Percentiles rank a stretch among this genome's conserved stretches.
These are phyloP conservation scores for Papilio aristodemus DNA, from an alignment of 1,140 invertebrate genomes.

Conservation along the genomic window DNA sequence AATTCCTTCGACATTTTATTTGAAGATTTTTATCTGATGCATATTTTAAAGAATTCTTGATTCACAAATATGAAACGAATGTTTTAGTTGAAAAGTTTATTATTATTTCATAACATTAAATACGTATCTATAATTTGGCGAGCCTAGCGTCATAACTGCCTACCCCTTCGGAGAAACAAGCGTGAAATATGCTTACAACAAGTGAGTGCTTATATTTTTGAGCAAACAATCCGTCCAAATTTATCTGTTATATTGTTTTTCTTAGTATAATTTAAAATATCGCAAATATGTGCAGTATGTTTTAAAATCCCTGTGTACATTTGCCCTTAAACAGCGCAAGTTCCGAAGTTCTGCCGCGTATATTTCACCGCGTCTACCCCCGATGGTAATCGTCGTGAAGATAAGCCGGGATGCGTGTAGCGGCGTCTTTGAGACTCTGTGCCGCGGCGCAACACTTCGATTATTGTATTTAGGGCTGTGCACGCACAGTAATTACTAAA, in stretches of 20 bases:
- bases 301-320: neutral
- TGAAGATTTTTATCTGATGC: neutral
- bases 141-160: too few relatives aligned
- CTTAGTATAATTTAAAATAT: too few relatives aligned
- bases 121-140: too few relatives aligned
- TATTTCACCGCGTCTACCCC: slow-evolving; percentile 32
- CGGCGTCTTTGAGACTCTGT: slow-evolving; percentile 51
- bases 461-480: slow-evolving; percentile 58
- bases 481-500: neutral
- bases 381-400: slow-evolving; percentile 52
- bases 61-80: too few relatives aligned
- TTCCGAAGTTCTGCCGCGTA: slow-evolving; percentile 22
- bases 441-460: slow-evolving; percentile 51
- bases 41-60: neutral
- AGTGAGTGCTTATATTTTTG: too few relatives aligned
- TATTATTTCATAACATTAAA: too few relatives aligned
- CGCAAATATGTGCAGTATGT: neutral
- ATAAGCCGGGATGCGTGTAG: slow-evolving; percentile 51
- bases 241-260: too few relatives aligned
- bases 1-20: neutral
- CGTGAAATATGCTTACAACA: too few relatives aligned
- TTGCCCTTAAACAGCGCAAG: neutral
- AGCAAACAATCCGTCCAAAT: too few relatives aligned
- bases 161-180: too few relatives aligned
- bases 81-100: too few relatives aligned